Evolutionary conservation across 2,888 invertebrate species (phyloP).

Genomic region (Drosophila merina): DNA sequence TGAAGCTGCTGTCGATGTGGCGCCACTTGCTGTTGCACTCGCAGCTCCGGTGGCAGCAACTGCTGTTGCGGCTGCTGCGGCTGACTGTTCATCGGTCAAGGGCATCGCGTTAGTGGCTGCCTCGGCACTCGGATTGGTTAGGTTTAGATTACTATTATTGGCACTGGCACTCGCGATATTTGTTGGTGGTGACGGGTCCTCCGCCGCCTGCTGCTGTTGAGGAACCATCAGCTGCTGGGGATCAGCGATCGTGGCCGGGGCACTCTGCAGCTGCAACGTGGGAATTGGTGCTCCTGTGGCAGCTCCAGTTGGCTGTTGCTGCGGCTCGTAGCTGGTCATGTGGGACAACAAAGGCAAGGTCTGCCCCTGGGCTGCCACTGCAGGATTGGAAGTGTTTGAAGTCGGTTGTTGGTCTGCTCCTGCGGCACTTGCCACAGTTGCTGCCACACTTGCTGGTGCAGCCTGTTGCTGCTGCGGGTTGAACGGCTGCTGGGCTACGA

Average conservation of each 20-base stretch:
- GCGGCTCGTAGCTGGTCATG: slow-evolving; percentile 73
- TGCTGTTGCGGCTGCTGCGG: slow-evolving; percentile 34
- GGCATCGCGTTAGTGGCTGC: slow-evolving; percentile 57
- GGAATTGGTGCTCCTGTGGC: slow-evolving; percentile 40
- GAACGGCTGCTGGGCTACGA: slow-evolving; percentile 38
- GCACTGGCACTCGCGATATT: slow-evolving; percentile 81
- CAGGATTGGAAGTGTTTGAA: slow-evolving; percentile 74
- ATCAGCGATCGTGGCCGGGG: slow-evolving; percentile 81
- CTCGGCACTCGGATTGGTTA: slow-evolving; percentile 61
- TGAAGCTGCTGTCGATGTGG: slow-evolving; percentile 52
- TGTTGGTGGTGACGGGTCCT: slow-evolving; percentile 65
- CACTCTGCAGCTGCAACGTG: slow-evolving; percentile 66
- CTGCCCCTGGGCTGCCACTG: slow-evolving; percentile 66
- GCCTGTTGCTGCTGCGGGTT: slow-evolving; percentile 32
- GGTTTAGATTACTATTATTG: slow-evolving; percentile 76
- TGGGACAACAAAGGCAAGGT: slow-evolving; percentile 80
- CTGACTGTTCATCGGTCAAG: slow-evolving; percentile 53
- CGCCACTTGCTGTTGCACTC: slow-evolving; percentile 51
- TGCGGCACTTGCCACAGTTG: slow-evolving; percentile 44
- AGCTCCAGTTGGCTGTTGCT: slow-evolving; percentile 43
- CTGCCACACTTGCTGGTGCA: slow-evolving; percentile 37
- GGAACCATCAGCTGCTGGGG: slow-evolving; percentile 62
- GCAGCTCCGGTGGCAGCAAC: slow-evolving; percentile 42
- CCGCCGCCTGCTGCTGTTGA: slow-evolving; percentile 27
- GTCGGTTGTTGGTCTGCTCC: slow-evolving; percentile 59